Percentiles rank a stretch among this genome's conserved stretches.
Evolutionary conservation across 2,113 vertebrate species (phyloP).

Genomic region (Engraulis encrasicolus): DNA sequence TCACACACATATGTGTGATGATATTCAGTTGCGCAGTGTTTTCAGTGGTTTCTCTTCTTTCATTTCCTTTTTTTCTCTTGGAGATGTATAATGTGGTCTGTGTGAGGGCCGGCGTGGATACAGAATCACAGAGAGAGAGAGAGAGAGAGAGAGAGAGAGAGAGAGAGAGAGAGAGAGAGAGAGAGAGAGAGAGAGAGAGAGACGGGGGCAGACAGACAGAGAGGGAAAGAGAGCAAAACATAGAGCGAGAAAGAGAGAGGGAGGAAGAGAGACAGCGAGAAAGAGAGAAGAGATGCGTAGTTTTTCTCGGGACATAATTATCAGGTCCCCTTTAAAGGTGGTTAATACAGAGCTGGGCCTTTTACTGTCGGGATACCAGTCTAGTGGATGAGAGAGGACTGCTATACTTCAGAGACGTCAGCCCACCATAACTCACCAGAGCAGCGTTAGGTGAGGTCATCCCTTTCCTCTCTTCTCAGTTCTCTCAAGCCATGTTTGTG

Average conservation of each 20-base stretch:
- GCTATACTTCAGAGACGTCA: no score
- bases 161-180: neutral
- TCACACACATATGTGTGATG: neutral
- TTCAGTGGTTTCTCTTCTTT: neutral
- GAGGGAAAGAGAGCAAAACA: neutral
- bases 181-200: neutral
- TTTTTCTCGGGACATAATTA: neutral
- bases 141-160: neutral
- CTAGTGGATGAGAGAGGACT: slow-evolving; percentile 10
- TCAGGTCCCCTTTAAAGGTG: neutral
- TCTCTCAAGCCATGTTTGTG: no score
- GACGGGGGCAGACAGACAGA: neutral
- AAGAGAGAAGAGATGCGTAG: neutral
- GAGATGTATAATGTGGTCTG: neutral
- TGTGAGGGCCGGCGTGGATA: neutral
- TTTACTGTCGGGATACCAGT: slow-evolving; percentile 6
- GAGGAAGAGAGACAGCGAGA: neutral
- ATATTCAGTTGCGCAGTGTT: neutral
- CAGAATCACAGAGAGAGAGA: neutral
- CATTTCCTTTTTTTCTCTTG: neutral
- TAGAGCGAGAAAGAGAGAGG: neutral
- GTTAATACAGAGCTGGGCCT: neutral
- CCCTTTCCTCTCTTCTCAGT: neutral
- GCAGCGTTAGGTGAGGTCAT: neutral
- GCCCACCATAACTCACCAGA: neutral